These are phyloP conservation scores for Crocidura indochinensis DNA, from an alignment of 2,797 vertebrate genomes.

Conservation along the genomic window DNA sequence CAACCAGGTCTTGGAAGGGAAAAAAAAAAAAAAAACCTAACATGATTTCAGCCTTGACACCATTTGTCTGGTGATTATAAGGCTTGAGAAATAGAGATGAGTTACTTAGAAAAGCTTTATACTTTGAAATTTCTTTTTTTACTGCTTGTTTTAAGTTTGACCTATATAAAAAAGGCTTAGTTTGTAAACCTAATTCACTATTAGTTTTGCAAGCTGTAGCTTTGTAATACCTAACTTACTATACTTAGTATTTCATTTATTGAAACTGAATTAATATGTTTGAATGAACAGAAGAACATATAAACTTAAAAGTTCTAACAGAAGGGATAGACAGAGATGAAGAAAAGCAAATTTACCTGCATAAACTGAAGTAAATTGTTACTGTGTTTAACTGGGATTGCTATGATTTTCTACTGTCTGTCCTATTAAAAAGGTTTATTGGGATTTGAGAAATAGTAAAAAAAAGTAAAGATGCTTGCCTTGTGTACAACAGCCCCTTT, in stretches of 20 bases:
- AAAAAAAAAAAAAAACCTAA: slow-evolving; percentile 15
- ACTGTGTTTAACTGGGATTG: neutral
- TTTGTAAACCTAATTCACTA: neutral
- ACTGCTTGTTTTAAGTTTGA: slow-evolving; percentile 40
- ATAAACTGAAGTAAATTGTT: neutral
- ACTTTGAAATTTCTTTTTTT: slow-evolving; percentile 58
- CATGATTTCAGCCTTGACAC: slow-evolving; percentile 59
- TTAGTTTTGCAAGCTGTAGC: neutral
- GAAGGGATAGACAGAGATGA: slow-evolving; percentile 20
- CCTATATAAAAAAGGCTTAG: slow-evolving; percentile 28
- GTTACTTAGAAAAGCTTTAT: slow-evolving; percentile 66
- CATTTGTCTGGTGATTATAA: slow-evolving; percentile 74
- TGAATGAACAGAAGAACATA: slow-evolving; percentile 17
- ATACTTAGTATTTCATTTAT: slow-evolving; percentile 28
- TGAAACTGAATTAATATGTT: slow-evolving; percentile 47
- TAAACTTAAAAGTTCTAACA: slow-evolving; percentile 2
- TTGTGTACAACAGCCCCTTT: too few relatives aligned
- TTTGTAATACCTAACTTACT: slow-evolving; percentile 45
- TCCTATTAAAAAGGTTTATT: slow-evolving; percentile 2
- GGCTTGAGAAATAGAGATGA: slow-evolving; percentile 48
- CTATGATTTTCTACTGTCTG: neutral
- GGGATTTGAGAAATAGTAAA: too few relatives aligned
- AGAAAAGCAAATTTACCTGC: slow-evolving; percentile 35
- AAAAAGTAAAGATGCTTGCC: too few relatives aligned
- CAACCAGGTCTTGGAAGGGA: slow-evolving; percentile 43